These are phyloP conservation scores for Hassar affinis DNA, from an alignment of 2,113 vertebrate genomes.

Conservation along the genomic window DNA sequence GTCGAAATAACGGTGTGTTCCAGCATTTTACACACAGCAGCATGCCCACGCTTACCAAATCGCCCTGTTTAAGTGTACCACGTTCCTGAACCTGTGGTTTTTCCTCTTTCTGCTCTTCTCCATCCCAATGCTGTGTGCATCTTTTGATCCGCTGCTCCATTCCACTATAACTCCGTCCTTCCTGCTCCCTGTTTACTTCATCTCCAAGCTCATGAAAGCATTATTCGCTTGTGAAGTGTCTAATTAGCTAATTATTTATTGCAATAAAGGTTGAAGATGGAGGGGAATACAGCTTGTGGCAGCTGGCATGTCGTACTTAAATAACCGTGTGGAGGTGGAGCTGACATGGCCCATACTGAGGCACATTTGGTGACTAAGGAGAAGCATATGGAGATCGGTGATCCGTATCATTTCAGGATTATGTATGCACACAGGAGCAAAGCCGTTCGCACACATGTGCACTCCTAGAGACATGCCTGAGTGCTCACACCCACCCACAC, in stretches of 20 bases:
- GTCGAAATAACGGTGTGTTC: not conserved
- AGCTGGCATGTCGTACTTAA: slow-evolving; percentile 40
- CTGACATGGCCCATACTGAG: slow-evolving; percentile 1
- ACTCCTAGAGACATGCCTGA: slow-evolving; percentile 16
- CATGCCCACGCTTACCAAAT: slow-evolving; percentile 22
- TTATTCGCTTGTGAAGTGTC: slow-evolving; percentile 53
- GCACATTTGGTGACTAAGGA: slow-evolving; percentile 33
- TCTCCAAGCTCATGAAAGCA: slow-evolving; percentile 47
- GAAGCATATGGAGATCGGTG: slow-evolving; percentile 20
- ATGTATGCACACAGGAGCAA: slow-evolving; percentile 21
- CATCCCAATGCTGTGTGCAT: not conserved
- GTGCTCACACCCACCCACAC: not conserved
- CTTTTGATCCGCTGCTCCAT: not conserved
- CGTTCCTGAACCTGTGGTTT: not conserved
- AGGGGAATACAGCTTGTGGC: slow-evolving; percentile 45
- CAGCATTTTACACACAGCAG: slow-evolving; percentile 18
- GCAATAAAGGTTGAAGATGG: slow-evolving; percentile 46
- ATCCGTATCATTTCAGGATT: slow-evolving; percentile 23
- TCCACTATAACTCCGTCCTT: not conserved
- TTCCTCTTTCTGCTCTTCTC: not conserved
- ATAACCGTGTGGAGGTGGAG: slow-evolving; percentile 42
- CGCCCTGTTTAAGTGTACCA: not conserved
- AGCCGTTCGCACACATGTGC: slow-evolving; percentile 17
- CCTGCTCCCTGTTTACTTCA: slow-evolving; percentile 17
- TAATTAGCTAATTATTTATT: slow-evolving; percentile 68